Base-by-base conservation (phyloP, 2,113 vertebrate species). In the Hucho hucho region DNA sequence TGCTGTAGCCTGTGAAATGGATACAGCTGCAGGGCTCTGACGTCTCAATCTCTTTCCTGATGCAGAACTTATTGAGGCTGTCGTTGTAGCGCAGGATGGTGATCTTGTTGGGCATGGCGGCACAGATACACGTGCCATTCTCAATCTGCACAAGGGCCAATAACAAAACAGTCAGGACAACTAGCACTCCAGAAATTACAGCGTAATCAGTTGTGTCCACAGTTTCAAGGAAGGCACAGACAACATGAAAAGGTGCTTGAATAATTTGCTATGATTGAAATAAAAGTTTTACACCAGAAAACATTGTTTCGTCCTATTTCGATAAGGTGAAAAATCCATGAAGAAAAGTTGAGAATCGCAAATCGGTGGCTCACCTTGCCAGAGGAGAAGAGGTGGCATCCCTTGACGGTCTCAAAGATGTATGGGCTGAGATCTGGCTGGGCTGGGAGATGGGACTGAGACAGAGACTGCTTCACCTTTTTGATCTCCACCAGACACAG, bases 21-120 rank as follows among this genome's bases (percentile, higher is more conserved):
- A 99, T 97, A 74, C 98, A 99, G 93, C 98, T 98, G 90, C 98
- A 99, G 26, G 98, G 98, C 89, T 99, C 98, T 0, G 97, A 98
- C 3, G 98, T 99, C 92, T 99, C 98, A 1, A 99, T 98, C 90
- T 99, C 98, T 97, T 99, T 99, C 88, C 97, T 93, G 88, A 99
- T 98, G 91, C 96, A 98, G 91, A 97, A 99, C 87, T 97, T 98
- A 93, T 95, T 95, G 83, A 99, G 94, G 88, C 93, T 95, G 81
- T 98, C 96, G 0, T 99, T 99, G 83, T 95, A 97, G 67, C 97
- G 91, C 75, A 99, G 93, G 75, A 99, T 93, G 43, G 96, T 95
- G 72, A 99, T 97, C 90, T 99, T 98, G 84, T 80, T 99, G 46
- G 97, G 95, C 95, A 95, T 97, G 72, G 98, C 98, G 18, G 98